Percentiles rank a stretch among this genome's conserved stretches.
phyloP scores from a whole-genome alignment of 2,888 invertebrate genomes.

The Drosophila limbata region DNA sequence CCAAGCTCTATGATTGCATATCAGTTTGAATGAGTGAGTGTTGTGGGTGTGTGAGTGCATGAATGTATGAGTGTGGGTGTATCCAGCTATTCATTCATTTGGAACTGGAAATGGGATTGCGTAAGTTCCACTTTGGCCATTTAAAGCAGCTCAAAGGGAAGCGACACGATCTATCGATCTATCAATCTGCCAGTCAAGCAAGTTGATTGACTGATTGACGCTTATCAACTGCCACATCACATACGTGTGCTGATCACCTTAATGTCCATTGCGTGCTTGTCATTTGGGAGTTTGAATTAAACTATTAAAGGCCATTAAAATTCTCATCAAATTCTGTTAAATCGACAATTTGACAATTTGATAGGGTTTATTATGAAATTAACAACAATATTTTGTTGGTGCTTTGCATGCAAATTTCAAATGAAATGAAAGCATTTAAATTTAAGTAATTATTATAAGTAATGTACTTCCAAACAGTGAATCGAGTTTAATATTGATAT shows the following conservation, averaged over 20 bases:
- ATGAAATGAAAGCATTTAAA: slow-evolving; percentile 7
- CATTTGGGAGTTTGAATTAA: not conserved
- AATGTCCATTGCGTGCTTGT: slow-evolving; percentile 10
- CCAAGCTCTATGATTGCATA: slow-evolving; percentile 49
- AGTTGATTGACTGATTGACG: slow-evolving; percentile 56
- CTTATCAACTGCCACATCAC: slow-evolving; percentile 11
- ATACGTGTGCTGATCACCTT: slow-evolving; percentile 5
- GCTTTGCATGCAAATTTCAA: slow-evolving; percentile 9
- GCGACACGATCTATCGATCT: slow-evolving; percentile 40
- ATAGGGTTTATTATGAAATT: slow-evolving; percentile 17
- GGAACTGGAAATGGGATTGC: slow-evolving; percentile 55
- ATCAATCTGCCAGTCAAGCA: slow-evolving; percentile 24
- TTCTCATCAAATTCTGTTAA: slow-evolving; percentile 5
- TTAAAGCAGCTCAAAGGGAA: slow-evolving; percentile 62
- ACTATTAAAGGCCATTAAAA: slow-evolving; percentile 15
- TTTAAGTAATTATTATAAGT: slow-evolving; percentile 4
- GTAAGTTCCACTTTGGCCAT: slow-evolving; percentile 48
- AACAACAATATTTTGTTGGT: slow-evolving; percentile 9
- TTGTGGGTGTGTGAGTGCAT: slow-evolving; percentile 16
- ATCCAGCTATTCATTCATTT: slow-evolving; percentile 35
- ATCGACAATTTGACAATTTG: slow-evolving; percentile 30
- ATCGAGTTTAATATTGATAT: no score
- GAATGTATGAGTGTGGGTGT: slow-evolving; percentile 6
- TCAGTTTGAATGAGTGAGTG: slow-evolving; percentile 9
- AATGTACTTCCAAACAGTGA: no score